Conservation (phyloP, 2,888 invertebrate genomes). For the Micoletzkya japonica region DNA sequence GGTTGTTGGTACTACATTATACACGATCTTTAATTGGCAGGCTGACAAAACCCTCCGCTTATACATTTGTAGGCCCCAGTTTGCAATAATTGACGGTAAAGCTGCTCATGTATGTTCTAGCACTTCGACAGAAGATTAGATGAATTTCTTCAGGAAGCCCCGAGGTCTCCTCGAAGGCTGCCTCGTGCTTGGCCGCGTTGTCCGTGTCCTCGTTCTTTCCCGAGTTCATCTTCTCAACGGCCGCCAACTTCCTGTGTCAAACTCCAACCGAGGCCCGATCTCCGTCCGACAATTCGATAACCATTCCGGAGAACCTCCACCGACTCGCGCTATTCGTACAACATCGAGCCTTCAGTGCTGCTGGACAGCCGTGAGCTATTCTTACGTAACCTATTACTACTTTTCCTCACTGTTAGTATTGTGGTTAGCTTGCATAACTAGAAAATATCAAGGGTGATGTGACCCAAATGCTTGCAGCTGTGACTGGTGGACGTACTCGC, state of each 20-base stretch:
- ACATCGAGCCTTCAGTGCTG: constrained; percentile 2
- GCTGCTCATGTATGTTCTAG: too few species aligned
- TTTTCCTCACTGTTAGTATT: too few species aligned
- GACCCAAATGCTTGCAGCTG: constrained; percentile 36
- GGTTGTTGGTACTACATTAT: too few species aligned
- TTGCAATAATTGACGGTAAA: too few species aligned
- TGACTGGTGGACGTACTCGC: constrained; percentile 37
- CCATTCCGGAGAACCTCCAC: constrained; percentile 54
- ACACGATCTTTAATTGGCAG: too few species aligned
- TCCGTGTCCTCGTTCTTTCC: constrained; percentile 86
- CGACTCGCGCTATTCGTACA: constrained; percentile 49
- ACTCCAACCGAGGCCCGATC: background rate
- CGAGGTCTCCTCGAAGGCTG: constrained; percentile 81
- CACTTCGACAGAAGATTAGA: too few species aligned
- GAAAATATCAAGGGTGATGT: too few species aligned
- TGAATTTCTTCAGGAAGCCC: constrained; percentile 43
- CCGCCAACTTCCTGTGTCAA: constrained; percentile 38
- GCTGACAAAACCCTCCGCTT: too few species aligned
- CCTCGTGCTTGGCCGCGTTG: constrained; percentile 86
- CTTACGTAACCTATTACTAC: too few species aligned
- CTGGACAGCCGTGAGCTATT: background rate
- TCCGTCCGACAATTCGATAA: constrained; percentile 33
- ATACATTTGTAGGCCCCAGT: too few species aligned
- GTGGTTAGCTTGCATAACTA: too few species aligned
- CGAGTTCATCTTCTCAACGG: constrained; percentile 49